Conservation (phyloP, 1,140 invertebrate genomes). For the Chironomus striatipennis region DNA sequence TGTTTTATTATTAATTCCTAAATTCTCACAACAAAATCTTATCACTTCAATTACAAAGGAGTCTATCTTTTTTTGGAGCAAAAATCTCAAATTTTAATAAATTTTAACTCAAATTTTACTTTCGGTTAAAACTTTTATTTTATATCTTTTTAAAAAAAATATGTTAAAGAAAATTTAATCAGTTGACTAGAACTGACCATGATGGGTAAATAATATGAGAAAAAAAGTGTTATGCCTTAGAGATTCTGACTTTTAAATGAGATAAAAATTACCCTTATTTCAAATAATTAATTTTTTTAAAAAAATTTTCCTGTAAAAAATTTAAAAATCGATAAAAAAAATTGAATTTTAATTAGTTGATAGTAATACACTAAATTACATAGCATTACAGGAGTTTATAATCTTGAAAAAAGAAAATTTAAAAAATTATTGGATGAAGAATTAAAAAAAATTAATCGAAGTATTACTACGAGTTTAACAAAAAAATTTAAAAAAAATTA, state of each 20-base stretch:
- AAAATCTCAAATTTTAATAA: no score
- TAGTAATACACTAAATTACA: not conserved
- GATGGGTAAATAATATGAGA: not conserved
- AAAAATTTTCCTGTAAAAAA: not conserved
- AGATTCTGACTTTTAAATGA: not conserved
- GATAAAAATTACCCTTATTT: no score
- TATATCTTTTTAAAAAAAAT: no score
- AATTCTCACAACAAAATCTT: no score
- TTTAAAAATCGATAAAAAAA: not conserved
- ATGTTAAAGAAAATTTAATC: no score
- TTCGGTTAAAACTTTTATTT: no score
- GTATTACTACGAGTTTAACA: constrained; percentile 14
- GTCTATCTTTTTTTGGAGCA: no score
- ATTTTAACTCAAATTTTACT: no score
- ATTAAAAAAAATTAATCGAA: not conserved
- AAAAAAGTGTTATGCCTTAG: not conserved
- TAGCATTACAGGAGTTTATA: not conserved
- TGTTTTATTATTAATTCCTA: no score
- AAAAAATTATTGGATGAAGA: not conserved
- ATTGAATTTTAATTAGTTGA: not conserved
- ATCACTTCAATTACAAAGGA: no score
- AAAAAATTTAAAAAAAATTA: not conserved
- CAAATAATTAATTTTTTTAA: no score
- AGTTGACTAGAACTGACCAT: not conserved
- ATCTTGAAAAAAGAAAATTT: not conserved